These are phyloP conservation scores for Avahi laniger DNA, from an alignment of 2,797 vertebrate species.

Conservation along the genomic window DNA sequence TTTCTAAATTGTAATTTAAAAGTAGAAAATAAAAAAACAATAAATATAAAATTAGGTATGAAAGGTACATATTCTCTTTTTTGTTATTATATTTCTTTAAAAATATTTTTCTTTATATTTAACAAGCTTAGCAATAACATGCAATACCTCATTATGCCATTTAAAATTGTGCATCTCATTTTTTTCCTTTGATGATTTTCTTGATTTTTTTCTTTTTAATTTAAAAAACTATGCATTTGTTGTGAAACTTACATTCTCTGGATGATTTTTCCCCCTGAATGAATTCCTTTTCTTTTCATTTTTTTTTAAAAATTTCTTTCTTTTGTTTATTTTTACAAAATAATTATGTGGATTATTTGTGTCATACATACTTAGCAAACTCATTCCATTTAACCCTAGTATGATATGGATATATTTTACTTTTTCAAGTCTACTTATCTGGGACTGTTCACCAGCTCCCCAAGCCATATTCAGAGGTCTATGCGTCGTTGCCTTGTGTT, in stretches of 20 bases:
- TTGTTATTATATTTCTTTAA: neutral
- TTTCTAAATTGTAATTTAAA: neutral
- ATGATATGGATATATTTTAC: neutral
- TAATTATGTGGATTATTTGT: neutral
- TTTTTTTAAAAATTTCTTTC: neutral
- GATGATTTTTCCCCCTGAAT: neutral
- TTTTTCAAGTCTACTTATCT: neutral
- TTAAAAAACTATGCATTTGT: neutral
- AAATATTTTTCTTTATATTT: neutral
- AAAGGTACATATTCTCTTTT: neutral
- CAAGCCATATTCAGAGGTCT: neutral
- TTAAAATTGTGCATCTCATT: neutral
- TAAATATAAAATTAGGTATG: neutral
- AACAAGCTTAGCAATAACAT: neutral
- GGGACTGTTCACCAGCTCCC: neutral
- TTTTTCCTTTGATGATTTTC: neutral
- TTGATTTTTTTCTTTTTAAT: neutral
- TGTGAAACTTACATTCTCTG: neutral
- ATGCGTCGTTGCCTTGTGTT: neutral
- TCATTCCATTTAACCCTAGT: neutral
- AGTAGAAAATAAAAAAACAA: neutral
- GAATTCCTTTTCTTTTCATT: neutral
- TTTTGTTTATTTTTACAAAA: neutral
- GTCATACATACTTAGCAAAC: neutral
- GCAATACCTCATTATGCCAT: neutral